Evolutionary conservation across 2,888 invertebrate species (phyloP).

Genomic region (Agrenia bidenticulata): DNA sequence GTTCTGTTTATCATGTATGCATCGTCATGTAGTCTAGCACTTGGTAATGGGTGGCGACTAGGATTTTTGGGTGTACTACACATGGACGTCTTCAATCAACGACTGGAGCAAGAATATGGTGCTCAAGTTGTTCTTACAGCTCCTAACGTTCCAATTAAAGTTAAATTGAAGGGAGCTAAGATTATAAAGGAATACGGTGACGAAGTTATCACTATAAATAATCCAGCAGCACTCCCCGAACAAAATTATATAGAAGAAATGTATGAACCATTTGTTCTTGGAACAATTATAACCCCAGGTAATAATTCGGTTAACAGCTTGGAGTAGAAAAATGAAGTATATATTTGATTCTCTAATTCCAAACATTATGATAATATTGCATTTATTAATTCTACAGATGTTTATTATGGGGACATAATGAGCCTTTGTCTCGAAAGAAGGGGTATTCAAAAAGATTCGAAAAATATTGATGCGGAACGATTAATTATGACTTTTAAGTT

Average conservation of each 20-base stretch:
- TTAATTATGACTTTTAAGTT: slow-evolving; percentile 78
- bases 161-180: slow-evolving; percentile 72
- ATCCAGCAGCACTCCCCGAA: slow-evolving; percentile 74
- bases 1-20: too few relatives aligned
- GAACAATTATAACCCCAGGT: slow-evolving; percentile 84
- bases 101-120: slow-evolving; percentile 79
- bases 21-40: slow-evolving; percentile 75
- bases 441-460: slow-evolving; percentile 69
- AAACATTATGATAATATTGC: not conserved
- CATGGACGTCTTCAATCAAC: slow-evolving; percentile 83
- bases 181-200: slow-evolving; percentile 66
- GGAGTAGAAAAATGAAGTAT: too few relatives aligned
- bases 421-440: slow-evolving; percentile 74
- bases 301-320: slow-evolving; percentile 35
- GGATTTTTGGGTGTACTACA: slow-evolving; percentile 85
- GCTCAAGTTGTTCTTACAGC: slow-evolving; percentile 80
- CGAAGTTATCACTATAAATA: slow-evolving; percentile 67
- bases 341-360: not conserved
- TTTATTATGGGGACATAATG: slow-evolving; percentile 70
- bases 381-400: slow-evolving; percentile 56
- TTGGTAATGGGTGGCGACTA: slow-evolving; percentile 85
- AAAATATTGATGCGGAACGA: slow-evolving; percentile 77
- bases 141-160: slow-evolving; percentile 78
- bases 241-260: slow-evolving; percentile 68
- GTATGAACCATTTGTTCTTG: slow-evolving; percentile 82